phyloP scores from a whole-genome alignment of 2,113 vertebrate genomes.

The Corythoichthys intestinalis region DNA sequence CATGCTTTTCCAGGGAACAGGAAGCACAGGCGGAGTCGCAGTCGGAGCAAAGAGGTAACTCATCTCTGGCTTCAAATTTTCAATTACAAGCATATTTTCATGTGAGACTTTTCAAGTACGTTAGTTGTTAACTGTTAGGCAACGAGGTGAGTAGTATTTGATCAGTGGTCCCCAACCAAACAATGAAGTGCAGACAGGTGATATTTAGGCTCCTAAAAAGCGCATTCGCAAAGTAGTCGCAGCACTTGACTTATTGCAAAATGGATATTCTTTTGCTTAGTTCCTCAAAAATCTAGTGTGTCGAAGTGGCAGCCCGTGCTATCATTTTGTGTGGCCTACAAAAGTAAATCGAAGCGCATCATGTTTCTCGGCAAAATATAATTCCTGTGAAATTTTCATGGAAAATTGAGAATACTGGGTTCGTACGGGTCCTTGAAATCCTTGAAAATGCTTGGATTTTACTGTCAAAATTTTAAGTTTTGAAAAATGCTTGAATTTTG shows the following conservation, averaged over 20 bases:
- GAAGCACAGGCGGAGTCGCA: slow-evolving; percentile 90
- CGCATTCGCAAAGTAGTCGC: neutral
- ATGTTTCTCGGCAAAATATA: too few species aligned
- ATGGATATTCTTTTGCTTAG: neutral
- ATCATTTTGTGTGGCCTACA: too few species aligned
- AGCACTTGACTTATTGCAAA: neutral
- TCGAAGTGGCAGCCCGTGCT: too few species aligned
- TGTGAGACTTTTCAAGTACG: slow-evolving; percentile 43
- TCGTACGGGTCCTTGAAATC: too few species aligned
- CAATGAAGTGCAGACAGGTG: too few species aligned
- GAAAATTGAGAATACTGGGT: too few species aligned
- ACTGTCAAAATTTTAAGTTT: too few species aligned
- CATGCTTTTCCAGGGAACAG: slow-evolving; percentile 65
- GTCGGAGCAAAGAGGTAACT: slow-evolving; percentile 99
- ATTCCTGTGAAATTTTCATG: too few species aligned
- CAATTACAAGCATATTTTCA: slow-evolving; percentile 42
- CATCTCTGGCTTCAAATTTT: slow-evolving; percentile 62
- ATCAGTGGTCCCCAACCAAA: slow-evolving; percentile 1
- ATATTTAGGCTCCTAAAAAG: neutral
- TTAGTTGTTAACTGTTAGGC: slow-evolving; percentile 45
- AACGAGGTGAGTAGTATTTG: slow-evolving; percentile 94
- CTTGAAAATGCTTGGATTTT: too few species aligned
- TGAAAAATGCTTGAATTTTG: too few species aligned
- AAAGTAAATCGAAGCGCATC: too few species aligned
- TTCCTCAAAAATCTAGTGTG: too few species aligned